A percentile compares a stretch with the other conserved stretches of the same genome.
phyloP scores from a whole-genome alignment of 2,797 vertebrate genomes.

The Myotis daubentonii region DNA sequence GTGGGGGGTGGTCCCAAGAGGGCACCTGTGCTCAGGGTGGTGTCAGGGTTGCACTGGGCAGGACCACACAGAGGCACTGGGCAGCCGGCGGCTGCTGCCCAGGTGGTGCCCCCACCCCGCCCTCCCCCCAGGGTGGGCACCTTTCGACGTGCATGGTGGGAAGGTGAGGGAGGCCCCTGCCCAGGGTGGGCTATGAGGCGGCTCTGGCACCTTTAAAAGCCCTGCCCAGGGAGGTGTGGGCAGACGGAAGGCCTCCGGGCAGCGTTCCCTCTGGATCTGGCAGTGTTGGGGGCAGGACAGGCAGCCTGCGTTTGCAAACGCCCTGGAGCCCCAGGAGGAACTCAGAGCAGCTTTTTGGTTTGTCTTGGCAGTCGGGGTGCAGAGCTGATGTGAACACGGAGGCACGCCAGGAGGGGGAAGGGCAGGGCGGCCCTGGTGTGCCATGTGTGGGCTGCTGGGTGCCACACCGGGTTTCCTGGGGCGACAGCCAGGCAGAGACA shows the following conservation, averaged over 20 bases:
- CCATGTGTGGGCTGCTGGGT: neutral
- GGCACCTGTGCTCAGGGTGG: conserved; percentile 47
- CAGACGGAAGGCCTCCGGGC: conserved; percentile 60
- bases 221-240: conserved; percentile 42
- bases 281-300: conserved; percentile 27
- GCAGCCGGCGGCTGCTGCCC: neutral
- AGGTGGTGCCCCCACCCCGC: neutral
- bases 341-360: conserved; percentile 54
- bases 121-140: neutral
- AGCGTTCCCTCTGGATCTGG: neutral
- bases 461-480: neutral
- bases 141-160: neutral
- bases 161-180: neutral
- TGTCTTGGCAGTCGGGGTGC: conserved; percentile 40
- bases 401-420: neutral
- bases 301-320: neutral
- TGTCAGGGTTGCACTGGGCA: neutral
- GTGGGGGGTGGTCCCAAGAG: neutral
- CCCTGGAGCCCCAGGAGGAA: neutral
- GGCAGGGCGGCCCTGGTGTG: neutral
- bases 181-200: neutral
- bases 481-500: neutral
- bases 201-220: conserved; percentile 68
- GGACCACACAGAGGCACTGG: conserved; percentile 35
- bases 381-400: neutral